phyloP scores from a whole-genome alignment of 2,888 invertebrate genomes.

The Boloria euphrosyne region DNA sequence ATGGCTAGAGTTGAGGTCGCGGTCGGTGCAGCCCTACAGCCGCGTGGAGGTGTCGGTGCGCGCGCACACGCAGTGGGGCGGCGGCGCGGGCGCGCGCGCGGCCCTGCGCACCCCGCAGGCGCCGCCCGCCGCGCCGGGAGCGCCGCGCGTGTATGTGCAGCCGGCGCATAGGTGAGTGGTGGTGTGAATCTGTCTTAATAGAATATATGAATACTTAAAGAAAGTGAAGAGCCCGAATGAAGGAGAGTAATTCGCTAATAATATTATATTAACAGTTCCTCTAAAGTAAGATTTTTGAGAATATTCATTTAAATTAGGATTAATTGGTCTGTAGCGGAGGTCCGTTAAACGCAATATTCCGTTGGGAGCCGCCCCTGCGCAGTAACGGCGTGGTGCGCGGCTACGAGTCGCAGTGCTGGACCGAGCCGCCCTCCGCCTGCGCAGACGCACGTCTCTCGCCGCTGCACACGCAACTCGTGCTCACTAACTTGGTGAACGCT shows the following conservation, averaged over 20 bases:
- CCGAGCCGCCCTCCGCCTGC: slow-evolving; percentile 73
- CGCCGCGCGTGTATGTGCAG: slow-evolving; percentile 87
- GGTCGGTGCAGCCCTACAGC: slow-evolving; percentile 85
- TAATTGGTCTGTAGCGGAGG: slow-evolving; percentile 54
- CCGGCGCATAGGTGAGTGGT: slow-evolving; percentile 41
- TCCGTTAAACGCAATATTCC: slow-evolving; percentile 84
- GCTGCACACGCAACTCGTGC: slow-evolving; percentile 80
- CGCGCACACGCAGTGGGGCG: slow-evolving; percentile 93
- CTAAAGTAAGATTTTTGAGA: not conserved
- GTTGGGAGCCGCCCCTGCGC: slow-evolving; percentile 90
- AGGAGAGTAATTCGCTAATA: no score
- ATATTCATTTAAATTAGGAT: not conserved
- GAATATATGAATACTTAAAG: no score
- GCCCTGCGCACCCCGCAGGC: slow-evolving; percentile 90
- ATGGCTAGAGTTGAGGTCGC: slow-evolving; percentile 72
- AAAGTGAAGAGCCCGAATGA: no score
- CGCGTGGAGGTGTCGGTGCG: slow-evolving; percentile 87
- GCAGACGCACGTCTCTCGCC: slow-evolving; percentile 76
- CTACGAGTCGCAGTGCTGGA: slow-evolving; percentile 89
- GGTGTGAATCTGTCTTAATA: no score
- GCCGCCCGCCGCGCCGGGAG: slow-evolving; percentile 87
- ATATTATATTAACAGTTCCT: no score
- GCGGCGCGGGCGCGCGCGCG: slow-evolving; percentile 84
- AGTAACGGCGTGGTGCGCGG: slow-evolving; percentile 89
- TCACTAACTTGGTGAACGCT: slow-evolving; percentile 81